Evolutionary conservation across 1,140 invertebrate genomes (phyloP).

Genomic region (Diplogasteroides magnus): DNA sequence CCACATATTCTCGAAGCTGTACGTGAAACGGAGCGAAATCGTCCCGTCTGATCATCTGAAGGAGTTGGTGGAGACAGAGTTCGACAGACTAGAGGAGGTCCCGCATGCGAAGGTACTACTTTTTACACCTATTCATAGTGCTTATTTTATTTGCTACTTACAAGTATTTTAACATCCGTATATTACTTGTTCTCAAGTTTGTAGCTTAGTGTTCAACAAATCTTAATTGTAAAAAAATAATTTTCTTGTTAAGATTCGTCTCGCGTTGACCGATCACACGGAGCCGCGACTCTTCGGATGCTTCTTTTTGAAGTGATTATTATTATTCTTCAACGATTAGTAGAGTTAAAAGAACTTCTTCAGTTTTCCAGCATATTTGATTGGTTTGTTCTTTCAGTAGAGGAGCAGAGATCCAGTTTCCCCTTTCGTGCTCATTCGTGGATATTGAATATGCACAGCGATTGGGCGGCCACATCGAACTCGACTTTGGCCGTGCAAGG

Average conservation of each 20-base stretch:
- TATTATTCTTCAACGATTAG: neutral
- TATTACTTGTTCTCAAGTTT: too few species aligned
- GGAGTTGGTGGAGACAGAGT: neutral
- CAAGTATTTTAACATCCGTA: too few species aligned
- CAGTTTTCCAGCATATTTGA: neutral
- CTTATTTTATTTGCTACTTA: too few species aligned
- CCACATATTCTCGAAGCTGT: neutral
- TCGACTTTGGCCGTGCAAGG: neutral
- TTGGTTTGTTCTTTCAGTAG: neutral
- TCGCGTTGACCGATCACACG: neutral
- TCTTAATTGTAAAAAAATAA: neutral
- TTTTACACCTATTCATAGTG: too few species aligned
- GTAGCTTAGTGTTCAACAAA: too few species aligned
- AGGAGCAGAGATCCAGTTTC: neutral
- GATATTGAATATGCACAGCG: neutral
- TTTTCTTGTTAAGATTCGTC: neutral
- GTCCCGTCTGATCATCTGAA: neutral
- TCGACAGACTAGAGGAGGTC: neutral
- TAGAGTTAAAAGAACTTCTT: neutral
- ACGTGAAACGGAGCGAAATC: neutral
- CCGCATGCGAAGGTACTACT: neutral
- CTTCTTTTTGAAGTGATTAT: neutral
- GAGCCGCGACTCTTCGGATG: neutral
- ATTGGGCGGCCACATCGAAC: neutral
- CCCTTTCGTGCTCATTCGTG: neutral